Percentiles rank a stretch among this genome's conserved stretches.
Conservation (phyloP, 2,113 vertebrate genomes). For the Prolemur simus region DNA sequence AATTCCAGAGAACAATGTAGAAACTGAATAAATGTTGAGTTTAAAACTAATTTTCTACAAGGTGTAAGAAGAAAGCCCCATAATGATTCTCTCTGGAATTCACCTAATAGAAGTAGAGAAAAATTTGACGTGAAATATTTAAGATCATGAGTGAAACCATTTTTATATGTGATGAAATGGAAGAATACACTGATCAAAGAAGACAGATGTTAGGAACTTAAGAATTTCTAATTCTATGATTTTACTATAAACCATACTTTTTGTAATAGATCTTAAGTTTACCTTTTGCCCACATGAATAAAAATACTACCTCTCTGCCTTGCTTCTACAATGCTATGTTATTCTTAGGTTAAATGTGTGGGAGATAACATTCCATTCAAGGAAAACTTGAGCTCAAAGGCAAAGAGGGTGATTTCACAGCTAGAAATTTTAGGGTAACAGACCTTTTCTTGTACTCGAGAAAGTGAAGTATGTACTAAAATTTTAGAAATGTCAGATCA, state of each 20-base stretch:
- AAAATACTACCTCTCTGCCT: neutral
- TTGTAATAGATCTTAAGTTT: neutral
- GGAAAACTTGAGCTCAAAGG: constrained; percentile 19
- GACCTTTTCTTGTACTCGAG: constrained; percentile 28
- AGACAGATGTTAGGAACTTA: neutral
- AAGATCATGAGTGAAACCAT: neutral
- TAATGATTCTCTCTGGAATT: neutral
- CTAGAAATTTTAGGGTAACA: constrained; percentile 52
- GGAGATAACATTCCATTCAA: constrained; percentile 56
- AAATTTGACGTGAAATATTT: neutral
- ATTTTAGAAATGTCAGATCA: constrained; percentile 54
- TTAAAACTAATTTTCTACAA: constrained; percentile 4
- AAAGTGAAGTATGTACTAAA: neutral
- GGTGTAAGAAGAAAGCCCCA: neutral
- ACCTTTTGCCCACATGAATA: neutral
- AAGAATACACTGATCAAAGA: neutral
- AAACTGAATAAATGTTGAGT: neutral
- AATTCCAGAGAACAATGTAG: neutral
- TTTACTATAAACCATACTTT: neutral
- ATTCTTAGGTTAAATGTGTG: constrained; percentile 43
- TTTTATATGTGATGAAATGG: neutral
- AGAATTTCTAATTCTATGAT: neutral
- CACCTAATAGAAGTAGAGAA: neutral
- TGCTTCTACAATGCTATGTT: neutral
- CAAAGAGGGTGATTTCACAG: constrained; percentile 21